These are phyloP conservation scores for Pentamera pediparva DNA, from an alignment of 53 echinoderm and acorn worm species.

Conservation along the genomic window DNA sequence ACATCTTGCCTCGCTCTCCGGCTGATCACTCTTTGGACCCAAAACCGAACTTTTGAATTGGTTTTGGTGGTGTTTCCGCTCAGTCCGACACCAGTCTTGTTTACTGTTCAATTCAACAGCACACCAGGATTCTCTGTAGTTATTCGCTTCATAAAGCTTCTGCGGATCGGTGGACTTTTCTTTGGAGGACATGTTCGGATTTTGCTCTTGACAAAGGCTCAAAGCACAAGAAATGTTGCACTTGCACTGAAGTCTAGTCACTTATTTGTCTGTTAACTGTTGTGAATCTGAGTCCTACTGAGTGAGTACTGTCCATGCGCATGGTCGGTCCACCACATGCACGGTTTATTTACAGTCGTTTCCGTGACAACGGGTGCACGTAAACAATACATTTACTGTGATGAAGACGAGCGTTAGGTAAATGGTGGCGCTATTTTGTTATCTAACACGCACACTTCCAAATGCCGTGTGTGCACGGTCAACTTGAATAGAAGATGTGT, in stretches of 20 bases:
- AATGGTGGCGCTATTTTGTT: too few relatives aligned
- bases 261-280: too few relatives aligned
- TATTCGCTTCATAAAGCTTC: slow-evolving; percentile 76
- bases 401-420: too few relatives aligned
- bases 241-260: too few relatives aligned
- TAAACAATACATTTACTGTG: too few relatives aligned
- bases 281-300: neutral
- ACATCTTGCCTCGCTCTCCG: slow-evolving; percentile 85
- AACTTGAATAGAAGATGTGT: too few relatives aligned
- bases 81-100: slow-evolving; percentile 83
- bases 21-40: slow-evolving; percentile 47
- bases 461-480: too few relatives aligned
- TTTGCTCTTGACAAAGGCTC: neutral
- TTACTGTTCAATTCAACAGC: slow-evolving; percentile 74
- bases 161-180: slow-evolving; percentile 50
- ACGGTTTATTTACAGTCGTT: neutral
- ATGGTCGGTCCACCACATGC: neutral
- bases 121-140: slow-evolving; percentile 96
- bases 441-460: too few relatives aligned
- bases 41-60: slow-evolving; percentile 88
- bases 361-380: neutral
- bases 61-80: slow-evolving; percentile 76
- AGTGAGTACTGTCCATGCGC: neutral
- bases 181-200: neutral
- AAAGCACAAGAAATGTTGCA: neutral